These are phyloP conservation scores for Dryobota labecula DNA, from an alignment of 2,888 invertebrate genomes.

Conservation along the genomic window DNA sequence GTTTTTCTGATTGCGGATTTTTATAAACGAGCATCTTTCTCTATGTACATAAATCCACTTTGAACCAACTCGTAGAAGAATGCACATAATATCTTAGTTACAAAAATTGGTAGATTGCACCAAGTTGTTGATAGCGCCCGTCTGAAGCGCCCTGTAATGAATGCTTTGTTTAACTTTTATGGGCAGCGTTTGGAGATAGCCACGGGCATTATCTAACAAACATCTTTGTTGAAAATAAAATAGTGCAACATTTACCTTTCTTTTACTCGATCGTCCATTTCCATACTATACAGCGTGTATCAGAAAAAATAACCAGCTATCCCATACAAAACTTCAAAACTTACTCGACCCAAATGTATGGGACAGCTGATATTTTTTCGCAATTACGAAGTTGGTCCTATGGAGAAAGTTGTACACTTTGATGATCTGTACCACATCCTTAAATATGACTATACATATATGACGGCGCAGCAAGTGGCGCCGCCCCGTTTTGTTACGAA, in stretches of 20 bases:
- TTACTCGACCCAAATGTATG: too few relatives aligned
- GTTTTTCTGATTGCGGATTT: neutral
- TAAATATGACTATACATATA: too few relatives aligned
- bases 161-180: constrained; percentile 35
- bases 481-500: too few relatives aligned
- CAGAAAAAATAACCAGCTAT: too few relatives aligned
- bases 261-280: neutral
- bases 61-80: neutral
- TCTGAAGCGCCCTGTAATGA: constrained; percentile 13
- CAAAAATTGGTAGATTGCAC: constrained; percentile 32
- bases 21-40: neutral
- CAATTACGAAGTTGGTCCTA: neutral
- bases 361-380: too few relatives aligned
- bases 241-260: neutral
- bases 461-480: too few relatives aligned
- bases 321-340: too few relatives aligned
- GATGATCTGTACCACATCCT: too few relatives aligned
- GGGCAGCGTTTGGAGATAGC: constrained; percentile 11
- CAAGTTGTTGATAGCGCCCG: constrained; percentile 20
- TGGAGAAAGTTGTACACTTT: neutral
- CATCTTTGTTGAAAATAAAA: constrained; percentile 26
- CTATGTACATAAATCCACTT: constrained; percentile 1
- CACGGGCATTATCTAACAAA: neutral
- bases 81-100: neutral
- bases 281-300: neutral